phyloP scores from a whole-genome alignment of 2,113 vertebrate genomes.

The Ahaetulla prasina region DNA sequence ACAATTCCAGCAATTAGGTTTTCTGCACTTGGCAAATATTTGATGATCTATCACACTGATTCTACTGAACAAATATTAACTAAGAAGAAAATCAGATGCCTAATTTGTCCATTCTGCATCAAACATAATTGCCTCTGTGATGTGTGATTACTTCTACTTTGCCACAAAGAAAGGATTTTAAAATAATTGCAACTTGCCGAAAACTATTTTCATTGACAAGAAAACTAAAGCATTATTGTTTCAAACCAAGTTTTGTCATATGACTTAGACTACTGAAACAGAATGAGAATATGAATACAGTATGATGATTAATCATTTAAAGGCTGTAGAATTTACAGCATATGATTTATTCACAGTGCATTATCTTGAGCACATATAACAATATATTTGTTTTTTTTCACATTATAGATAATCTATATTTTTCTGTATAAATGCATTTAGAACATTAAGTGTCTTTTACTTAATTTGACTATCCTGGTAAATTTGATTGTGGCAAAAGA shows the following conservation, averaged over 20 bases:
- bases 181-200: neutral
- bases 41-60: neutral
- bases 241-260: conserved; percentile 15
- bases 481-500: conserved; percentile 26
- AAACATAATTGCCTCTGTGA: conserved; percentile 26
- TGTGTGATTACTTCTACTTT: conserved; percentile 22
- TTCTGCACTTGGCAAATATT: neutral
- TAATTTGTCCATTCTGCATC: conserved; percentile 25
- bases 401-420: conserved; percentile 16
- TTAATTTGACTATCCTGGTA: conserved; percentile 16
- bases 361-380: neutral
- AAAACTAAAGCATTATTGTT: conserved; percentile 26
- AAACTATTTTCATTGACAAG: neutral
- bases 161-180: neutral
- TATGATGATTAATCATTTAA: neutral
- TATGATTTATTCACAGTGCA: conserved; percentile 20
- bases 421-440: conserved; percentile 11
- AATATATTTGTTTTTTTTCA: conserved; percentile 26
- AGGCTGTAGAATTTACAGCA: neutral
- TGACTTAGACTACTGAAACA: neutral
- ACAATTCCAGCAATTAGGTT: neutral
- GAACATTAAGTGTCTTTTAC: conserved; percentile 17
- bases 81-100: neutral
- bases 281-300: neutral
- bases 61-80: neutral